phyloP scores from a whole-genome alignment of 2,888 invertebrate genomes.

The Patella depressa region DNA sequence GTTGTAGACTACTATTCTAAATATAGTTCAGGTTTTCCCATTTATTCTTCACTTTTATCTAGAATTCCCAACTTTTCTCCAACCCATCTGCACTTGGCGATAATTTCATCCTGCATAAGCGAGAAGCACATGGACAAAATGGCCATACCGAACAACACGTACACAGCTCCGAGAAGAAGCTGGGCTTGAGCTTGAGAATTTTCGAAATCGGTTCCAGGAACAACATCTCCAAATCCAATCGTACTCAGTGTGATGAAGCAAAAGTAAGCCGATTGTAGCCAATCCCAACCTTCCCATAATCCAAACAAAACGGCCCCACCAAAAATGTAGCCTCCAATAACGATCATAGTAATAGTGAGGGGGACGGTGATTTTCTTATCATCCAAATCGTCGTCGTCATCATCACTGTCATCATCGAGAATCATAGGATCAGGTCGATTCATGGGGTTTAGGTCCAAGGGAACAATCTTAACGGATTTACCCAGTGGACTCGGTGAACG shows the following conservation, averaged over 20 bases:
- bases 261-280: constrained; percentile 69
- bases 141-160: constrained; percentile 71
- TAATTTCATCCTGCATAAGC: constrained; percentile 71
- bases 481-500: constrained; percentile 23
- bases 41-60: constrained; percentile 54
- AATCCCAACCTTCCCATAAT: constrained; percentile 69
- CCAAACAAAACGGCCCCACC: constrained; percentile 69
- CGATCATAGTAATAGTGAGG: constrained; percentile 68
- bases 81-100: constrained; percentile 69
- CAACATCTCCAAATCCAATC: constrained; percentile 70
- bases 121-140: constrained; percentile 71
- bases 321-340: constrained; percentile 69
- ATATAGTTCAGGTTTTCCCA: neutral
- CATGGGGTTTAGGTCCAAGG: constrained; percentile 46
- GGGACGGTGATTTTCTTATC: constrained; percentile 68
- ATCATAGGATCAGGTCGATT: constrained; percentile 43
- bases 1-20: too few species aligned
- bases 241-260: constrained; percentile 71
- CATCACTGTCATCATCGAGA: constrained; percentile 57
- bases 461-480: constrained; percentile 51
- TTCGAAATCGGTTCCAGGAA: constrained; percentile 64
- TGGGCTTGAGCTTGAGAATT: constrained; percentile 62
- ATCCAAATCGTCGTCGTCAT: constrained; percentile 67
- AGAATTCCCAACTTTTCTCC: constrained; percentile 67
- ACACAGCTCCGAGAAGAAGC: constrained; percentile 66